Evolutionary conservation across 2,797 vertebrate species (phyloP), one percentile per base, ranked within the genome.

Genomic region (Numenius phaeopus): DNA sequence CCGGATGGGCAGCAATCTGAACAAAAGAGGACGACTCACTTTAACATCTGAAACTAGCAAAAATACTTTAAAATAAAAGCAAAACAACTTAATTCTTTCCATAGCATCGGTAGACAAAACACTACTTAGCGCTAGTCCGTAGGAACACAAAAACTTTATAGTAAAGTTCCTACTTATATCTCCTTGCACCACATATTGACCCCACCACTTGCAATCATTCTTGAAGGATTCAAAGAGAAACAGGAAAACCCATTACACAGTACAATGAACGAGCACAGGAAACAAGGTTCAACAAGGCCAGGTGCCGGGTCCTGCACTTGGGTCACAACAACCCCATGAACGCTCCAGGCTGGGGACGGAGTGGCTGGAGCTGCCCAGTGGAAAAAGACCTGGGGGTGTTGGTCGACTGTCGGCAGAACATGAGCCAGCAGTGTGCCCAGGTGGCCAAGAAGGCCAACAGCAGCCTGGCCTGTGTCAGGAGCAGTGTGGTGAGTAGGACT

Each of bases 221-320:
- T n/a, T 34, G 19, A 16, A n/a, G 37, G 7, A 61, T 6, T 44
- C 40, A 23, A 39, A 44, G 15, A 65, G 61, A 23, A 50, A 26
- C 11, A 73, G 24, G 32, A 75, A 64, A n/a, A 61, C 15, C 19
- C 27, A 1, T 42, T 29, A 59, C 14, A 9, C 9, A 7, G 16
- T 6, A 54, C 1, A 5, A 12, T 15, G 5, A 27, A 67, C 0
- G 1, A 52, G 22, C 5, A 7, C 1, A 54, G 19, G 29, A 42
- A 44, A 44, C 17, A 44, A 44, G 18, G 44, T 44, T 44, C 44
- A 44, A 44, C 7, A 19, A 19, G 44, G 44, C 12, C 12, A 49
- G 12, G 47, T 49, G 22, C 47, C 12, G 4, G 22, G 47, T 49
- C 47, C 47, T 49, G 22, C 47, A 7, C 47, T 23, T 49, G 22